phyloP scores from a whole-genome alignment of 2,888 invertebrate genomes.

The Sarcophaga caerulescens region DNA sequence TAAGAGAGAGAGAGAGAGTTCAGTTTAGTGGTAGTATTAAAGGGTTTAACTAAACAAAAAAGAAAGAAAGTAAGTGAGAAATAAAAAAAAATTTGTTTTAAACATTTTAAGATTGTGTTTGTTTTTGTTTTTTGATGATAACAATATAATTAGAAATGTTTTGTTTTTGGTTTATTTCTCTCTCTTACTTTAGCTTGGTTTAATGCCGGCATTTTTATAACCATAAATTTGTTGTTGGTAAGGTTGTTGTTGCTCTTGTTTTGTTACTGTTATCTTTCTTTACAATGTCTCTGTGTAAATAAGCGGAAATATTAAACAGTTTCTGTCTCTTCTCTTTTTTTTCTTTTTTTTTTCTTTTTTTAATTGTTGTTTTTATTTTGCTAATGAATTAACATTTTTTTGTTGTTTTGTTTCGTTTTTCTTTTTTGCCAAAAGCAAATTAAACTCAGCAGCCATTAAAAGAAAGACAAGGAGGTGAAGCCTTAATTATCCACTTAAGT shows the following conservation, averaged over 20 bases:
- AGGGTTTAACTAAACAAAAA: too few relatives aligned
- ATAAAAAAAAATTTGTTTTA: too few relatives aligned
- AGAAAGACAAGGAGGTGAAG: neutral
- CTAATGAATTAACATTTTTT: slow-evolving; percentile 26
- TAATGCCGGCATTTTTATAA: slow-evolving; percentile 51
- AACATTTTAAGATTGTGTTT: neutral
- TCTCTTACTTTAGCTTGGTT: neutral
- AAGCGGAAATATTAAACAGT: slow-evolving; percentile 47
- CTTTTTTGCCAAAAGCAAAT: slow-evolving; percentile 28
- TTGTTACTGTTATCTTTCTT: neutral
- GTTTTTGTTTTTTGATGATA: neutral
- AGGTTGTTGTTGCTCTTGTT: neutral
- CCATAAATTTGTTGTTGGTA: slow-evolving; percentile 14
- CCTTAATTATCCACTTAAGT: slow-evolving; percentile 16
- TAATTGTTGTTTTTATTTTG: neutral
- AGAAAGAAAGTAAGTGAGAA: too few relatives aligned
- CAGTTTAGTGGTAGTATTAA: too few relatives aligned
- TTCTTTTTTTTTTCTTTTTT: neutral
- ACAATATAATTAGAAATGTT: neutral
- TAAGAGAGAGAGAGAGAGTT: too few relatives aligned
- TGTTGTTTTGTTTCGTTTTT: slow-evolving; percentile 7
- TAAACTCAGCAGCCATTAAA: neutral
- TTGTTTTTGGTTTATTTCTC: neutral
- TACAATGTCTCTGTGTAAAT: slow-evolving; percentile 34
- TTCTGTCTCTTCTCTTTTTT: slow-evolving; percentile 1